phyloP scores from a whole-genome alignment of 2,797 vertebrate species.

The Hemitrygon akajei region DNA sequence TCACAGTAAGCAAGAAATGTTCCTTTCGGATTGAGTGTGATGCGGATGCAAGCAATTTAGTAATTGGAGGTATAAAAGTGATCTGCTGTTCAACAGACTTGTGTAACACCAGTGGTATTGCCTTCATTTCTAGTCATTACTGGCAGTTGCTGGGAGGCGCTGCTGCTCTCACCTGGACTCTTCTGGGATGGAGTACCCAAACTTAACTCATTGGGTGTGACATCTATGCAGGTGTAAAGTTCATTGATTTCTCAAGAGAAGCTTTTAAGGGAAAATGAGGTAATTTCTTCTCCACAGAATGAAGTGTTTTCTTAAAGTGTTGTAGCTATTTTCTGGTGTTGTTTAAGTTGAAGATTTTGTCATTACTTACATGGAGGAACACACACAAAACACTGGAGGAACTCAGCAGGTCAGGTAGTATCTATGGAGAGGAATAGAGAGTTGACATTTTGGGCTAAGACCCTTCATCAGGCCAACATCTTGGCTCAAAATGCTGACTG shows the following conservation, averaged over 20 bases:
- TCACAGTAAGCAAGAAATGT: not conserved
- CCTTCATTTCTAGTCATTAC: not conserved
- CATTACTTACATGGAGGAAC: no score
- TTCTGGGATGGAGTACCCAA: not conserved
- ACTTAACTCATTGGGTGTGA: not conserved
- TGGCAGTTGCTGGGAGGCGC: not conserved
- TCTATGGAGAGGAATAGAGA: no score
- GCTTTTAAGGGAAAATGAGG: not conserved
- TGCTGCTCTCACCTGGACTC: not conserved
- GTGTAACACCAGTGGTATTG: not conserved
- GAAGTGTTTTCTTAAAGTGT: conserved; percentile 10
- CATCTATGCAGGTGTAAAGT: not conserved
- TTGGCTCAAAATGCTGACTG: no score
- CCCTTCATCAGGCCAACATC: no score
- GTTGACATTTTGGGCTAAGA: no score
- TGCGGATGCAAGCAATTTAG: not conserved
- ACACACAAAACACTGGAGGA: no score
- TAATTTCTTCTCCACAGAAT: not conserved
- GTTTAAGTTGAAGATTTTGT: not conserved
- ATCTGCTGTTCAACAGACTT: conserved; percentile 6
- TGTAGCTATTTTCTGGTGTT: not conserved
- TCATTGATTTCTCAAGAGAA: not conserved
- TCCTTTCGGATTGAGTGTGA: not conserved
- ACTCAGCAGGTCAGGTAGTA: no score
- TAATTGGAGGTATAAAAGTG: conserved; percentile 9